Percentiles rank a stretch among this genome's conserved stretches.
These are phyloP conservation scores for Actinemys pallida DNA, from an alignment of 2,113 vertebrate species.

Conservation along the genomic window DNA sequence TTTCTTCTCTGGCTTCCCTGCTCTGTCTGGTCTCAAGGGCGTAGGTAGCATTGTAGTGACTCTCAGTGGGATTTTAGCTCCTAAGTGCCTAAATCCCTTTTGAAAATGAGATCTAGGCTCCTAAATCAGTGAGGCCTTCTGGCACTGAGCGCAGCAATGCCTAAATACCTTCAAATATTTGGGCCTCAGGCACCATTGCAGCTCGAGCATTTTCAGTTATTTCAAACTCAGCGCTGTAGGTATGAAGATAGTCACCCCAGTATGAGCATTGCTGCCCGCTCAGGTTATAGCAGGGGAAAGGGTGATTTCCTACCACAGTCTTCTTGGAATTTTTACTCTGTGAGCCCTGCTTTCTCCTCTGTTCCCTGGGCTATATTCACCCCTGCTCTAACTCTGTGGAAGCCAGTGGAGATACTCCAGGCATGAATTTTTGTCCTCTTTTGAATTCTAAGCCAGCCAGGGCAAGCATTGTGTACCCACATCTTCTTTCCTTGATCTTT, in stretches of 20 bases:
- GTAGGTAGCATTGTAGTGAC: accelerated
- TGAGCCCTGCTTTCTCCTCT: neutral
- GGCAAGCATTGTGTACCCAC: neutral
- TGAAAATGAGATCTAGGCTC: neutral
- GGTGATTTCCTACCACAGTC: neutral
- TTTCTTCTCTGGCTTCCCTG: neutral
- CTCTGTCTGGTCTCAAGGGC: neutral
- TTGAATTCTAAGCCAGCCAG: neutral
- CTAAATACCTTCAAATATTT: neutral
- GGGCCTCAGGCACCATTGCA: neutral
- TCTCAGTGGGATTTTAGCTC: neutral
- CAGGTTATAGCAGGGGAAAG: neutral
- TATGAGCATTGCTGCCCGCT: neutral
- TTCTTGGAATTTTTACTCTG: neutral
- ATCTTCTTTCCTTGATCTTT: neutral
- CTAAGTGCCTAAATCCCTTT: neutral
- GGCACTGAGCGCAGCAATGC: neutral
- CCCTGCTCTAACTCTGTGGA: neutral
- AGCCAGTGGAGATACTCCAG: neutral
- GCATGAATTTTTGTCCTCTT: neutral
- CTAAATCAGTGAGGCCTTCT: neutral
- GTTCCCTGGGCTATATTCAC: neutral
- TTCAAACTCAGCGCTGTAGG: neutral
- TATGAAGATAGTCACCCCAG: neutral
- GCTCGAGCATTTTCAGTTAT: accelerated